phyloP scores from a whole-genome alignment of 1,140 invertebrate genomes.

The Ylistrum balloti region DNA sequence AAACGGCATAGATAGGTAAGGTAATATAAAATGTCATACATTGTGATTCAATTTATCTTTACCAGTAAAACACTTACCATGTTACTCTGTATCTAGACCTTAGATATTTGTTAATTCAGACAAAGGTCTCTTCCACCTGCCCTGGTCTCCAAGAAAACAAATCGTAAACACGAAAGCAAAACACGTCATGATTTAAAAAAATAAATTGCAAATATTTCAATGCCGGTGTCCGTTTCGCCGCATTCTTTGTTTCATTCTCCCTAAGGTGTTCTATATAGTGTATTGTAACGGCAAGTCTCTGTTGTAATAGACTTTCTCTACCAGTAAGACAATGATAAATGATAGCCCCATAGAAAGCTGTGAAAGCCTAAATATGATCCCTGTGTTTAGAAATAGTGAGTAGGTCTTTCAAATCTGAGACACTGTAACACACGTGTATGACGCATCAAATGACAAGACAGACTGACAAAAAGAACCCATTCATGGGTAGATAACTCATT shows the following conservation, averaged over 20 bases:
- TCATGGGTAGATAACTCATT: neutral
- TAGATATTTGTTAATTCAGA: too few species aligned
- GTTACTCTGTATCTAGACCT: too few species aligned
- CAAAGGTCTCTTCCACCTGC: too few species aligned
- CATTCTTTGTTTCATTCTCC: neutral
- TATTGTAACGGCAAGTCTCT: neutral
- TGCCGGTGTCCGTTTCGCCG: neutral
- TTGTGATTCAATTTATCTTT: too few species aligned
- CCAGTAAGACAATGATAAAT: neutral
- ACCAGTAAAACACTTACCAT: too few species aligned
- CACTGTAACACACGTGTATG: neutral
- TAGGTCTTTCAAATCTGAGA: neutral
- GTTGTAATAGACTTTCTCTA: neutral
- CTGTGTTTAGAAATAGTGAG: neutral
- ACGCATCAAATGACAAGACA: neutral
- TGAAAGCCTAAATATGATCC: neutral
- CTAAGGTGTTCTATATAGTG: neutral
- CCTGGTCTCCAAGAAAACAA: neutral
- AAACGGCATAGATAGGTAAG: too few species aligned
- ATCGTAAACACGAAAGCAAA: neutral
- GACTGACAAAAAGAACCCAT: neutral
- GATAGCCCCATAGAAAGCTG: neutral
- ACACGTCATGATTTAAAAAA: neutral
- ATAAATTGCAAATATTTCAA: neutral
- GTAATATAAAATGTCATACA: too few species aligned